Evolutionary conservation across 2,113 vertebrate species (phyloP), one percentile per base, ranked within the genome.

Genomic region (Camelus dromedarius): DNA sequence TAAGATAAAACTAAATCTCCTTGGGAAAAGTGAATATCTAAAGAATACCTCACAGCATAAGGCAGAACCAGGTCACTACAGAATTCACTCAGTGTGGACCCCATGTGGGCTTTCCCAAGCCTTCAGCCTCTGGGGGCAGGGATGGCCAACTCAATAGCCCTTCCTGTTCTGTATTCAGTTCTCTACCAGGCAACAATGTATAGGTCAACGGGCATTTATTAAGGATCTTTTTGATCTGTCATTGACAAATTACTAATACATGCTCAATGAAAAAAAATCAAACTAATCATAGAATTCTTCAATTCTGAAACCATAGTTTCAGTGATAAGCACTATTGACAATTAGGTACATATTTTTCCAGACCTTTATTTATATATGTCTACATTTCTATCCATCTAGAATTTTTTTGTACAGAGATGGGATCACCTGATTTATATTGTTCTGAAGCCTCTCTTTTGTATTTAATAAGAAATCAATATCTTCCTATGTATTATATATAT

Each of bases 211-310:
- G 81, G 69, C 14, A 85, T 13, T 93, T 64, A 93, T 30, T 42
- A 93, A 92, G 50, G 42, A 9, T 76, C n/a, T 54, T 93, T 73
- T 46, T 80, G 28, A 64, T 90, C 87, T 32, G 89, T 95, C 35
- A 30, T 58, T 89, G 60, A 75, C 70, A 91, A 89, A 60, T 84
- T 56, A n/a, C 46, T 79, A 79, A 91, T 22, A 48, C 30, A 80
- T 60, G 24, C 13, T 92, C 50, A 62, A 50, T n/a, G 35, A 60
- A 80, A 54, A 85, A n/a, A 58, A 28, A 35, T 20, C 28, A 48
- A 69, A 35, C 42, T 35, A 48, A 79, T 48, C 13, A 69, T 46
- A 54, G 24, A 52, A 30, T 62, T 9, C 24, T 90, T 85, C 19
- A 48, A n/a, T 72, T 76, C 80, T 91, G 48, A 30, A 32, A 8